Conservation (phyloP, 1,140 invertebrate genomes). For the Drosophila varians region DNA sequence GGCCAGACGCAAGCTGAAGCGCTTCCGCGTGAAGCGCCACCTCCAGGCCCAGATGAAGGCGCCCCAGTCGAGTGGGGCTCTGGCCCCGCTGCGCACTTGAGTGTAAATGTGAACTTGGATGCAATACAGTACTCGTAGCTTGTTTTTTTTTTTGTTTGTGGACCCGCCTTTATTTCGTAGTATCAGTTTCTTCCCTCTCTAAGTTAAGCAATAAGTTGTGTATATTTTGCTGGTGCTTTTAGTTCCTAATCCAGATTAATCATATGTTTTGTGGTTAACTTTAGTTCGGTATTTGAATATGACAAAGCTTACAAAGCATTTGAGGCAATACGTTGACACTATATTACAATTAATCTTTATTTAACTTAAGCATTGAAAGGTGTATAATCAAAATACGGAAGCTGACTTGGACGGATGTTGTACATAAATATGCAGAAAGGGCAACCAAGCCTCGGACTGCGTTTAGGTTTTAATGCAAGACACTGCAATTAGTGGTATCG, state of each 20-base stretch:
- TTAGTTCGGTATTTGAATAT: slow-evolving; percentile 71
- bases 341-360: slow-evolving; percentile 36
- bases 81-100: slow-evolving; percentile 55
- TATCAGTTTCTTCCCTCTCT: slow-evolving; percentile 6
- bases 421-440: slow-evolving; percentile 63
- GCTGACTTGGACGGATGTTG: slow-evolving; percentile 23
- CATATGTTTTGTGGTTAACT: slow-evolving; percentile 45
- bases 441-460: slow-evolving; percentile 44
- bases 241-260: slow-evolving; percentile 67
- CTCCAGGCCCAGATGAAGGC: slow-evolving; percentile 54
- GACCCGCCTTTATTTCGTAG: slow-evolving; percentile 34
- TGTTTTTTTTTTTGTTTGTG: slow-evolving; percentile 31
- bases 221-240: slow-evolving; percentile 77
- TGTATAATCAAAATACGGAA: slow-evolving; percentile 35
- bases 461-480: slow-evolving; percentile 19
- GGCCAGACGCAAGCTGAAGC: slow-evolving; percentile 72
- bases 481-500: slow-evolving; percentile 38
- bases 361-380: slow-evolving; percentile 54
- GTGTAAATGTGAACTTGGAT: slow-evolving; percentile 52
- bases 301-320: slow-evolving; percentile 81
- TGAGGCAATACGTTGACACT: slow-evolving; percentile 68
- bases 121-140: slow-evolving; percentile 60
- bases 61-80: slow-evolving; percentile 34
- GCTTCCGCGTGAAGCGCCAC: slow-evolving; percentile 61
- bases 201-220: slow-evolving; percentile 24